Conservation (phyloP, 2,113 vertebrate species). For the Crotalus horridus region DNA sequence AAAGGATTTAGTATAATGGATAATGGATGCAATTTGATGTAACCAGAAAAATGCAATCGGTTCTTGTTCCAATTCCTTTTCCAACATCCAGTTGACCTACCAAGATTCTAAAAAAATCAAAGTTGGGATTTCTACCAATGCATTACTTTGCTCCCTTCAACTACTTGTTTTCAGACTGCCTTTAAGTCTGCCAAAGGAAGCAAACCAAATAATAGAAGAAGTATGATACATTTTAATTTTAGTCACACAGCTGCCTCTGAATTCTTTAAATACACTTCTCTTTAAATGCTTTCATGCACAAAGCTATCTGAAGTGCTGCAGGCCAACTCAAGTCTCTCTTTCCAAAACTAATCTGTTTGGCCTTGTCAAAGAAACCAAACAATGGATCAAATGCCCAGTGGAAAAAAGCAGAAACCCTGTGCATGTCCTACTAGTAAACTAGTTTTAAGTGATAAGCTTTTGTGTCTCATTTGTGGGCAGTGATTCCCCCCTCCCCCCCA, state of each 20-base stretch:
- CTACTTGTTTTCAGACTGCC: conserved; percentile 48
- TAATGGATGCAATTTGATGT: conserved; percentile 35
- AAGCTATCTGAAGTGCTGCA: conserved; percentile 40
- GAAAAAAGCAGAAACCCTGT: conserved; percentile 36
- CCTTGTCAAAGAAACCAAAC: conserved; percentile 46
- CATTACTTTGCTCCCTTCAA: conserved; percentile 36
- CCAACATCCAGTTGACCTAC: conserved; percentile 39
- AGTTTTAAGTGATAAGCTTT: conserved; percentile 33
- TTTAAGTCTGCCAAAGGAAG: conserved; percentile 56
- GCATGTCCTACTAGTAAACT: conserved; percentile 20
- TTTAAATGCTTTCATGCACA: conserved; percentile 61
- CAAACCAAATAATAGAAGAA: conserved; percentile 59
- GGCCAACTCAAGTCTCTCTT: conserved; percentile 53
- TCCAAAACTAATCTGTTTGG: conserved; percentile 59
- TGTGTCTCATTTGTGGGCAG: conserved; percentile 16
- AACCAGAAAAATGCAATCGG: conserved; percentile 35
- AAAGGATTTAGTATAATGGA: conserved; percentile 31
- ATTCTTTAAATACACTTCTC: conserved; percentile 58
- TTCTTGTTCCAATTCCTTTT: conserved; percentile 42
- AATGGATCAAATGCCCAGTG: conserved; percentile 45
- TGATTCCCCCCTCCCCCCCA: neutral
- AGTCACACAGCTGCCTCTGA: conserved; percentile 61
- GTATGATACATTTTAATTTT: conserved; percentile 64
- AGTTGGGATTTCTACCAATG: conserved; percentile 48
- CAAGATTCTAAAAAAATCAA: conserved; percentile 44